These are phyloP conservation scores for Atherinomorus stipes DNA, from an alignment of 2,113 vertebrate species.

Conservation along the genomic window DNA sequence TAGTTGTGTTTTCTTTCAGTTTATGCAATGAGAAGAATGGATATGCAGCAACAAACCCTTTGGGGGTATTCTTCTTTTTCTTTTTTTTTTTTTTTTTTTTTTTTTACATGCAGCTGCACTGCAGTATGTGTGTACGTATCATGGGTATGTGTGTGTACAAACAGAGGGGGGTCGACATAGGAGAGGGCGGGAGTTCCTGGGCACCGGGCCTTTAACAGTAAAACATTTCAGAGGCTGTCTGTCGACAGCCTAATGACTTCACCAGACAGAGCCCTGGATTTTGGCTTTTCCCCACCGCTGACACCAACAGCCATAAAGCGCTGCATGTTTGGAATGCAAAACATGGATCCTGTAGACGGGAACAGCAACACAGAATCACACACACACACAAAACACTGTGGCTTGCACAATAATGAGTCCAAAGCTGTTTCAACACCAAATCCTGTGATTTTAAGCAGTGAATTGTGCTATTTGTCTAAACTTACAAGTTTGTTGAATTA, in stretches of 20 bases:
- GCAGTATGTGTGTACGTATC: neutral
- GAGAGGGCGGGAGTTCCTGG: constrained; percentile 67
- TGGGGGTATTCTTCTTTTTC: neutral
- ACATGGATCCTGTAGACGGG: constrained; percentile 54
- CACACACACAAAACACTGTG: constrained; percentile 36
- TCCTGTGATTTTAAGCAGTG: neutral
- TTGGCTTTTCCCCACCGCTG: constrained; percentile 64
- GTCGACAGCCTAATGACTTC: constrained; percentile 79
- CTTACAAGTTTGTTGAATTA: neutral
- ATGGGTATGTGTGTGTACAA: constrained; percentile 27
- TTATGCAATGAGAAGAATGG: constrained; percentile 18
- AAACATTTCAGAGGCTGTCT: constrained; percentile 75
- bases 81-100: constrained; percentile 5
- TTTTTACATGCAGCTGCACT: constrained; percentile 23
- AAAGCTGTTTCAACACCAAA: constrained; percentile 13
- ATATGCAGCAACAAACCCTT: constrained; percentile 15
- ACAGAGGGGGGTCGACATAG: constrained; percentile 50
- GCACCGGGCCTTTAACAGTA: constrained; percentile 72
- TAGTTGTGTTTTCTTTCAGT: constrained; percentile 31
- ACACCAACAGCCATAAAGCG: constrained; percentile 69
- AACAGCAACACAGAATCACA: constrained; percentile 54
- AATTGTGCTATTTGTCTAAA: constrained; percentile 17
- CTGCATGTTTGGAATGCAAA: constrained; percentile 73
- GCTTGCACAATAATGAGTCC: constrained; percentile 9
- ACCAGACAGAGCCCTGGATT: constrained; percentile 73